Conservation (phyloP, 1,140 invertebrate species). For the Limonius californicus region DNA sequence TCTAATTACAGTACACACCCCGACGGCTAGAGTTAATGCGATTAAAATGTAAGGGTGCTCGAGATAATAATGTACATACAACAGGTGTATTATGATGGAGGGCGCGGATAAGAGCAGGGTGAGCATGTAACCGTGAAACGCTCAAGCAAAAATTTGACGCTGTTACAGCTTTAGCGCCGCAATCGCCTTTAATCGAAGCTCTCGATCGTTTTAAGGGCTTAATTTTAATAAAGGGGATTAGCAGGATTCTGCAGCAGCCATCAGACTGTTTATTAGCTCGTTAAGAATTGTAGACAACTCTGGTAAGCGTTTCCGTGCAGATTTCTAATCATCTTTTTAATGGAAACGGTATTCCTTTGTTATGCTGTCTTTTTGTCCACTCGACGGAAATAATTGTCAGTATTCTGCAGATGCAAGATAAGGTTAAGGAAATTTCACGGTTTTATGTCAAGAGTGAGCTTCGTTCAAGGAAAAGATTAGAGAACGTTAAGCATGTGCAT, state of each 20-base stretch:
- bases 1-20: not conserved
- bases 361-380: no score
- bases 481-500: no score
- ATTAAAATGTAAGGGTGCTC: not conserved
- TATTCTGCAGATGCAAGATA: no score
- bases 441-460: no score
- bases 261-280: not conserved
- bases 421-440: no score
- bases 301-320: no score
- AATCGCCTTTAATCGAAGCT: not conserved
- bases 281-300: no score
- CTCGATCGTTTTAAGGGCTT: not conserved
- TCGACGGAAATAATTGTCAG: no score
- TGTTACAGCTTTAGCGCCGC: not conserved
- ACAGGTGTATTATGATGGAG: constrained; percentile 1
- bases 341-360: no score
- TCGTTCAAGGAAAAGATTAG: no score
- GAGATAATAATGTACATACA: not conserved
- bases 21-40: constrained; percentile 1
- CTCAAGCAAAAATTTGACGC: not conserved
- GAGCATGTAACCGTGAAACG: not conserved
- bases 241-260: not conserved
- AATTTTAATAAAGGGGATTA: not conserved
- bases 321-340: no score
- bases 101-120: not conserved